Conservation (phyloP, 2,797 vertebrate species). For the Erpetoichthys calabaricus region DNA sequence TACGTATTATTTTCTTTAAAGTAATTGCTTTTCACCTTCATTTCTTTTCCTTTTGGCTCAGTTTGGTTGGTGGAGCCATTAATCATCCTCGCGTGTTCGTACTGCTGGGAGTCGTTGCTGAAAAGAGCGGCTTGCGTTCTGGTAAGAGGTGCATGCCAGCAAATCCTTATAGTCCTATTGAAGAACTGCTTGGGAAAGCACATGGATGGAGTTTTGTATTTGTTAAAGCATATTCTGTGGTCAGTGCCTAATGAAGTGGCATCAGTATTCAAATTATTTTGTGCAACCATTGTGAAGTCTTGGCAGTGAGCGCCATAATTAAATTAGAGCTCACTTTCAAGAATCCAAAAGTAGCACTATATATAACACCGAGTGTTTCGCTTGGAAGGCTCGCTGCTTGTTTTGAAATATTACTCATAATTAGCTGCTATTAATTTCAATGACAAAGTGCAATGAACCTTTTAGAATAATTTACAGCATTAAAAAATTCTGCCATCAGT, state of each 20-base stretch:
- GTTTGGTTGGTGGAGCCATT: no score
- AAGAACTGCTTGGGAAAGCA: no score
- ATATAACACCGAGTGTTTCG: constrained; percentile 38
- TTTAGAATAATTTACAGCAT: constrained; percentile 16
- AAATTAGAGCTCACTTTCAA: constrained; percentile 48
- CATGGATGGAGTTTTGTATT: neutral
- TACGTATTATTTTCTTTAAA: no score
- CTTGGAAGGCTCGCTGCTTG: constrained; percentile 38
- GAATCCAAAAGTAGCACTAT: constrained; percentile 37
- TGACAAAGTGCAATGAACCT: constrained; percentile 26
- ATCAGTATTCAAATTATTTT: constrained; percentile 15
- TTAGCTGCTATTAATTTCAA: constrained; percentile 48
- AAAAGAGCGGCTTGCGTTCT: no score
- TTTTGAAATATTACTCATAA: constrained; percentile 51
- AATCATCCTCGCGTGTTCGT: no score
- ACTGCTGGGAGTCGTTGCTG: no score
- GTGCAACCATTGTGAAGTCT: constrained; percentile 33
- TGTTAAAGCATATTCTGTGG: neutral
- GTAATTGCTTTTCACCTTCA: no score
- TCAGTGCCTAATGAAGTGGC: constrained; percentile 6
- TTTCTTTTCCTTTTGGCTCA: no score
- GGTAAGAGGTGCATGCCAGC: no score
- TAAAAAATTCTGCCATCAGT: constrained; percentile 8
- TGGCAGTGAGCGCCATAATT: constrained; percentile 41
- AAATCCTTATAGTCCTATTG: no score